phyloP scores from a whole-genome alignment of 1,140 invertebrate genomes.

The Pygmarrhopalites habei region DNA sequence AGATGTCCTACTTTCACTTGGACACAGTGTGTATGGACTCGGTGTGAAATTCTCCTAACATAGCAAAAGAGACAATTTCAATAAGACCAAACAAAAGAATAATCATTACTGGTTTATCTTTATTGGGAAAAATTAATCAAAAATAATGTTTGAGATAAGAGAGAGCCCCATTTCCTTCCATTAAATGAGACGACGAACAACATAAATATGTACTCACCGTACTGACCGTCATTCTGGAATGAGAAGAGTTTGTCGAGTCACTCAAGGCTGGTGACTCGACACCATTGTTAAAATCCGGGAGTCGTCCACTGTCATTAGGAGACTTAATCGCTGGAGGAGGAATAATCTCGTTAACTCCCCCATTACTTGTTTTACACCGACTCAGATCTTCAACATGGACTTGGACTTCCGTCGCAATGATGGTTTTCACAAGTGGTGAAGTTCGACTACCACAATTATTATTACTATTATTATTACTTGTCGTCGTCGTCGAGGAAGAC shows the following conservation, averaged over 20 bases:
- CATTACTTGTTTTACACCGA: slow-evolving; percentile 11
- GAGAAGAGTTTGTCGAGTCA: background rate
- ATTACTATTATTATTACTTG: no score
- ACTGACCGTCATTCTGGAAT: slow-evolving; percentile 1
- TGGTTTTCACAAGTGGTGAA: slow-evolving; percentile 13
- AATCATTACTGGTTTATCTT: no score
- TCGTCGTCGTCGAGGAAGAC: background rate
- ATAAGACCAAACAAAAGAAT: no score
- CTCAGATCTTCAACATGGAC: slow-evolving; percentile 32
- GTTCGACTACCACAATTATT: background rate
- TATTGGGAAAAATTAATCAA: no score
- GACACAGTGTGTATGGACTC: slow-evolving; percentile 9
- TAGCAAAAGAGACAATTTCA: background rate
- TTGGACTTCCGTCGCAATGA: slow-evolving; percentile 36
- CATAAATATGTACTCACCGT: no score
- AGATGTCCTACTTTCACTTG: slow-evolving; percentile 46
- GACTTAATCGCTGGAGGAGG: no score
- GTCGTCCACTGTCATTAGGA: background rate
- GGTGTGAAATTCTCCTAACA: slow-evolving; percentile 8
- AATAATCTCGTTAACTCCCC: background rate
- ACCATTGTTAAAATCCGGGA: background rate
- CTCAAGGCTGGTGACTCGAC: background rate
- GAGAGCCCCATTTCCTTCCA: background rate
- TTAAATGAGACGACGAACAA: no score
- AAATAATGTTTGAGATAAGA: background rate